Evolutionary conservation across 2,888 invertebrate species (phyloP).

Genomic region (Netelia melanura): DNA sequence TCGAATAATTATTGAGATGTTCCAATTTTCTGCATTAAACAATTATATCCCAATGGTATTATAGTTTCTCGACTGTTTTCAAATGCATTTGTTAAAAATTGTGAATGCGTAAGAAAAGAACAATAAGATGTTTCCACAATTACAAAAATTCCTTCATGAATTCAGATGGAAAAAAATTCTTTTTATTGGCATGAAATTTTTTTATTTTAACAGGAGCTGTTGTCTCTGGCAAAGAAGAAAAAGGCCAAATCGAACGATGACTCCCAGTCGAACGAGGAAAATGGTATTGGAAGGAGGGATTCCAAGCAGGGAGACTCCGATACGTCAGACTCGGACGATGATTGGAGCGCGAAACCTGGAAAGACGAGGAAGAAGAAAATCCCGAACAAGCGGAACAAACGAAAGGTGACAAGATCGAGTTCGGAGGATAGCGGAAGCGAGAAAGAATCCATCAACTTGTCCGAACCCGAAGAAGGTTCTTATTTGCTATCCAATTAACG

Average conservation of each 20-base stretch:
- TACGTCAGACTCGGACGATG: constrained; percentile 86
- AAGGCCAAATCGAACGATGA: constrained; percentile 86
- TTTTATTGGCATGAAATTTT: background rate
- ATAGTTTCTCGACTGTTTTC: too few species aligned
- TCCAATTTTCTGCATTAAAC: too few species aligned
- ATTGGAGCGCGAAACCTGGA: constrained; percentile 85
- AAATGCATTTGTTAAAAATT: too few species aligned
- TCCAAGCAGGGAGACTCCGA: constrained; percentile 85
- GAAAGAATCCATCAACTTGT: constrained; percentile 86
- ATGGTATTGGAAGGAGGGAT: constrained; percentile 76
- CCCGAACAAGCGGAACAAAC: constrained; percentile 83
- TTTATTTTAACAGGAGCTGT: constrained; percentile 88
- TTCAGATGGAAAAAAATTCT: too few species aligned
- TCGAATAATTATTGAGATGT: too few species aligned
- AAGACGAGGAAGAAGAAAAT: constrained; percentile 84
- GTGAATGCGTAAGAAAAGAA: too few species aligned
- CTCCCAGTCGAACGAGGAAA: constrained; percentile 80
- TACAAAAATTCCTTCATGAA: background rate
- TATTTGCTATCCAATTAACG: constrained; percentile 15
- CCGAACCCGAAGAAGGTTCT: constrained; percentile 93
- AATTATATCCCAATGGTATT: too few species aligned
- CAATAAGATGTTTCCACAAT: background rate
- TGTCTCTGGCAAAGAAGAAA: constrained; percentile 93
- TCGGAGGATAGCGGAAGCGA: constrained; percentile 84
- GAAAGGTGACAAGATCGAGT: constrained; percentile 85